Evolutionary conservation across 2,113 vertebrate species (phyloP), one percentile per base, ranked within the genome.

Genomic region (Rhabdornis inornatus): DNA sequence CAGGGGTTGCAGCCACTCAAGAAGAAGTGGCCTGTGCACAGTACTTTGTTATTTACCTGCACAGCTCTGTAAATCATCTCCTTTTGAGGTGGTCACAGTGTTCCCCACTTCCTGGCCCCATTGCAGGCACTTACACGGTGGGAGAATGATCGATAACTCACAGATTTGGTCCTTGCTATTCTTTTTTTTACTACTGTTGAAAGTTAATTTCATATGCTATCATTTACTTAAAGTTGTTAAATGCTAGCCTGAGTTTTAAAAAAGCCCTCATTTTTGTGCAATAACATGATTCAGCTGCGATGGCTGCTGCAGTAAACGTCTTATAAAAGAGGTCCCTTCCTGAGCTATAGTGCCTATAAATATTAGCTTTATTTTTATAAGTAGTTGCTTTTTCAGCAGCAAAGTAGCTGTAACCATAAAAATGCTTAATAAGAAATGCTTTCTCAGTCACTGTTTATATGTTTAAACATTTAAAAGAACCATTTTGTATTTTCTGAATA

Each of bases 381-480:
- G 70, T 49, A 49, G 92, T 94, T 87, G 93, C 66, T 90, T 92
- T 92, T 90, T 87, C 91, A 94, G 85, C 55, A 20, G 68, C 78
- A 55, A 44, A 94, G 69, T 83, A 91, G 89, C 71, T 82, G 95
- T 96, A 96, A 96, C 96, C 95, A 83, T 97, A 97, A 96, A 93
- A 96, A 88, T 89, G 55, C 95, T 97, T 97, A 97, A 97, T 97
- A 97, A 97, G 96, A 96, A 97, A 96, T 87, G 93, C 52, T 91
- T 96, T 95, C 93, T 96, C 87, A 92, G 64, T 85, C 0, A 15
- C 94, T 66, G 55, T 92, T 92, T 97, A 84, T 92, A 27, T 76
- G 72, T 93, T 97, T 97, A 97, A 98, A 97, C 97, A 96, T 96
- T 97, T 57, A 49, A 87, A 93, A 96, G 64, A 87, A 80, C 18